phyloP scores from a whole-genome alignment of 37 sponge, comb jelly and placozoan genomes.

The Tethya wilhelma region DNA sequence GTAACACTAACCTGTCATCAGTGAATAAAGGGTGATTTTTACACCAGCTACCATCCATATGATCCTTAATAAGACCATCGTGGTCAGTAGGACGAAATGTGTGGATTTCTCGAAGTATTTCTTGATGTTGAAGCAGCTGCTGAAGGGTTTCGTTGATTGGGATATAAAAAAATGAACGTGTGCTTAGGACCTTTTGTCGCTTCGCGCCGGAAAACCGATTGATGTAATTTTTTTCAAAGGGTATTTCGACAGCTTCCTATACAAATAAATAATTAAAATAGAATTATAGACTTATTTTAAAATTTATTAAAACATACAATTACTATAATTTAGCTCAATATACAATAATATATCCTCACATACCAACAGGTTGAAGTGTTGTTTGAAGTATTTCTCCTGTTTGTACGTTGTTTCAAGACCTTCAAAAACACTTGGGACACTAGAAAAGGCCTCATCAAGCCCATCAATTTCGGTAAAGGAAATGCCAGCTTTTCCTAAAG shows the following conservation, averaged over 20 bases:
- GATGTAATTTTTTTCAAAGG: constrained; percentile 11
- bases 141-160: neutral
- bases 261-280: no score
- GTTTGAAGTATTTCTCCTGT: constrained; percentile 1
- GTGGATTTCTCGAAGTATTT: neutral
- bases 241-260: constrained; percentile 26
- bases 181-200: constrained; percentile 11
- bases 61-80: neutral
- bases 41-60: constrained; percentile 13
- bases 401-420: neutral
- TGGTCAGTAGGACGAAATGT: neutral
- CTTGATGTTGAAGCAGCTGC: neutral
- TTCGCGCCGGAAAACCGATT: constrained; percentile 9
- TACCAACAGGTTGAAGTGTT: constrained; percentile 21
- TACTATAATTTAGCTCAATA: no score
- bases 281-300: no score
- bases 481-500: neutral
- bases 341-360: neutral
- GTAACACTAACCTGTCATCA: neutral
- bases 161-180: neutral
- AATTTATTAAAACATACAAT: no score
- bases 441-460: neutral
- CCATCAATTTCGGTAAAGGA: neutral
- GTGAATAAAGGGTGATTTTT: constrained; percentile 8
- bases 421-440: neutral